A percentile compares a stretch with the other conserved stretches of the same genome.
Evolutionary conservation across 2,888 invertebrate genomes (phyloP).

Genomic region (Gastracanthus pulcherrimus): DNA sequence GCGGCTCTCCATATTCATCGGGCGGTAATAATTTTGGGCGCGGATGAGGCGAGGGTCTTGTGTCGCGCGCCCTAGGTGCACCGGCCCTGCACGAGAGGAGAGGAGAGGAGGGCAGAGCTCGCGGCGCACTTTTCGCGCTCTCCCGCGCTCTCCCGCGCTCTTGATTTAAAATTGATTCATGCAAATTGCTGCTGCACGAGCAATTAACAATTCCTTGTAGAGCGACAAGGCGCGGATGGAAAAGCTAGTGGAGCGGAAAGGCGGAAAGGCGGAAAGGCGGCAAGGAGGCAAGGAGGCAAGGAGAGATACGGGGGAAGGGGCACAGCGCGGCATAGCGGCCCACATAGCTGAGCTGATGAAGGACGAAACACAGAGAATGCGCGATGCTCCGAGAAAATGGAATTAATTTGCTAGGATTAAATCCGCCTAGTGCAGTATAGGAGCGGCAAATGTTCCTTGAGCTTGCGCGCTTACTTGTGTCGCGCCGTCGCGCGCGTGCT

Average conservation of each 20-base stretch:
- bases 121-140: conserved; percentile 34
- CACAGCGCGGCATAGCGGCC: conserved; percentile 53
- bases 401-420: conserved; percentile 77
- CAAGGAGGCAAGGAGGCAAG: conserved; percentile 52
- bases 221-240: conserved; percentile 47
- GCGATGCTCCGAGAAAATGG: conserved; percentile 73
- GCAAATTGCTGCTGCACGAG: conserved; percentile 77
- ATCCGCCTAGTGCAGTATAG: conserved; percentile 71
- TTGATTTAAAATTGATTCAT: conserved; percentile 77
- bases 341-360: conserved; percentile 74
- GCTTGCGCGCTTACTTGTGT: conserved; percentile 63
- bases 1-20: conserved; percentile 35
- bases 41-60: conserved; percentile 24
- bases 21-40: conserved; percentile 33
- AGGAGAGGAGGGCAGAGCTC: too few relatives aligned
- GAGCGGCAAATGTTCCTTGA: conserved; percentile 70
- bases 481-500: not conserved
- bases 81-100: too few relatives aligned
- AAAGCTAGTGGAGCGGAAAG: conserved; percentile 34
- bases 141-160: conserved; percentile 56
- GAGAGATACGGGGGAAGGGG: conserved; percentile 42
- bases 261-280: conserved; percentile 32
- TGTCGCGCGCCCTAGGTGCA: too few relatives aligned
- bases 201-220: conserved; percentile 77
- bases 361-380: conserved; percentile 76